Evolutionary conservation across 2,113 vertebrate genomes (phyloP).

Genomic region (Arenaria interpres): DNA sequence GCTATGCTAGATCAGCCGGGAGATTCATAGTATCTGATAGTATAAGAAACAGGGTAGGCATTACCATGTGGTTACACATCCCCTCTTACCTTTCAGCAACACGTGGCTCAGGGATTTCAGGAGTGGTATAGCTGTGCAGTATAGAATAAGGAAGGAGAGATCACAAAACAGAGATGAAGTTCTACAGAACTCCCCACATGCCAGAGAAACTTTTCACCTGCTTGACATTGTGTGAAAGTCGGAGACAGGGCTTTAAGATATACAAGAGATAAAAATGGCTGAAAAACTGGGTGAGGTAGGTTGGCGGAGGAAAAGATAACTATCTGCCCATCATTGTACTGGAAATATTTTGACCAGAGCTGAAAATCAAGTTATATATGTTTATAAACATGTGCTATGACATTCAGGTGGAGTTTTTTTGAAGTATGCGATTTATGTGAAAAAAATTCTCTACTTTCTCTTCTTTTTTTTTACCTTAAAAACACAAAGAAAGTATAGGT

Average conservation of each 20-base stretch:
- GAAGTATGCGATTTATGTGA: not conserved
- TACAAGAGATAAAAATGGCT: not conserved
- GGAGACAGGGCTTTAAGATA: not conserved
- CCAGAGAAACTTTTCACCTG: not conserved
- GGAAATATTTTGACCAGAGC: not conserved
- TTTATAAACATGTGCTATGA: not conserved
- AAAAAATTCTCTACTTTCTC: not conserved
- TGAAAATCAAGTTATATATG: not conserved
- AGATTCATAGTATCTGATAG: not conserved
- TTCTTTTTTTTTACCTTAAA: not conserved
- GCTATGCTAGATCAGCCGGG: not conserved
- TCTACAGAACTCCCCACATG: not conserved
- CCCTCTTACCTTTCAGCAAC: not conserved
- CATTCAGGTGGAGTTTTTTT: not conserved
- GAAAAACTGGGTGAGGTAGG: rapidly evolving
- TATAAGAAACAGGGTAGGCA: not conserved
- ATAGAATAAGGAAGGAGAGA: not conserved
- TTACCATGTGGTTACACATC: not conserved
- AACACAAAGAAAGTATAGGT: not conserved
- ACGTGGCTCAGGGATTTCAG: not conserved
- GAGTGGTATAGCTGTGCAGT: not conserved
- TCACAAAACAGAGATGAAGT: not conserved
- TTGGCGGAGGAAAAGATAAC: not conserved
- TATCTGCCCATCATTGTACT: not conserved
- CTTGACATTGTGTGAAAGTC: not conserved